phyloP scores from a whole-genome alignment of 2,113 vertebrate genomes.

The Cynocephalus volans region DNA sequence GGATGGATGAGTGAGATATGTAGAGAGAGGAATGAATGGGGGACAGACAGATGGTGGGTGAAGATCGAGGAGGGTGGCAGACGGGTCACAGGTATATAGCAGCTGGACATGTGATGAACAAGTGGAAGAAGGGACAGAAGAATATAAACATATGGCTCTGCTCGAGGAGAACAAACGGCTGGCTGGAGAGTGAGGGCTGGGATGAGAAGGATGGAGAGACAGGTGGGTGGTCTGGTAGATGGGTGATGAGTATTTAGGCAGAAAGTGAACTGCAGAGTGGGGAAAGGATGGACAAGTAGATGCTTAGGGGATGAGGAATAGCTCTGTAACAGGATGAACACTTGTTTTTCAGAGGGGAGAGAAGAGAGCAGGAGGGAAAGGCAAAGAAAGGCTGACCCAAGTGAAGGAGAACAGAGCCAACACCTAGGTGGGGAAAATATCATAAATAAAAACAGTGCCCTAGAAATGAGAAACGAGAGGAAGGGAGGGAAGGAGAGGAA shows the following conservation, averaged over 20 bases:
- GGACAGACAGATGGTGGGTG: fast-evolving
- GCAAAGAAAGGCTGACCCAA: background rate
- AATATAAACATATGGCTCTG: background rate
- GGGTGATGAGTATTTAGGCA: fast-evolving
- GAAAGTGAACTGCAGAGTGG: background rate
- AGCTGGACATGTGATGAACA: fast-evolving
- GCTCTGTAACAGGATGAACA: background rate
- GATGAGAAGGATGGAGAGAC: background rate
- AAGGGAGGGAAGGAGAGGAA: background rate
- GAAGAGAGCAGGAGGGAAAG: background rate
- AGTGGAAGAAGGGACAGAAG: background rate
- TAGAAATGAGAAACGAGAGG: background rate
- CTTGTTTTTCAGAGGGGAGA: background rate
- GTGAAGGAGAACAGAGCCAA: background rate
- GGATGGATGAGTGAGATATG: background rate
- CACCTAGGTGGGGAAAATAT: background rate
- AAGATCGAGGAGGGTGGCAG: background rate
- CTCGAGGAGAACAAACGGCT: background rate
- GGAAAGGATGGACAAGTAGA: background rate
- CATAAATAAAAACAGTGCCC: background rate
- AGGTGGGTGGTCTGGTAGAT: fast-evolving
- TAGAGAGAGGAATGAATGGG: background rate
- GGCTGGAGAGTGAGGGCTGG: background rate
- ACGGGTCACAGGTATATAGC: background rate
- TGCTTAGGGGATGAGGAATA: background rate